Base-by-base conservation (phyloP, 2,888 invertebrate genomes). In the Orthosia cruda region DNA sequence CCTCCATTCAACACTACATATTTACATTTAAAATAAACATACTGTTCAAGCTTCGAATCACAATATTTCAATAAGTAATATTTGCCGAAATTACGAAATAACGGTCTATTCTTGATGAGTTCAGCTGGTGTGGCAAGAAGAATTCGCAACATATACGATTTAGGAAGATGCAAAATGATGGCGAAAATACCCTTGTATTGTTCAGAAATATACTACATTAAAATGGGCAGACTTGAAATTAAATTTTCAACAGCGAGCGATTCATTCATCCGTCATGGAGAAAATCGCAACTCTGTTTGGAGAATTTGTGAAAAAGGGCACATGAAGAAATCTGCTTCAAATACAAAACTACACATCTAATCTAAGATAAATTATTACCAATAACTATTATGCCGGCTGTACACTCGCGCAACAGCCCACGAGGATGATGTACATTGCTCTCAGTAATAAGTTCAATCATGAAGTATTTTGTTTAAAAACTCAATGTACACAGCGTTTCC, bases 1-100 rank as follows among this genome's bases (percentile, higher is more conserved):
- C 96, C 95, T 92, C 92, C 94, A 89, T 92, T 93, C 93, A 91
- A 93, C 92, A 90, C 92, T 93, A 92, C 84, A 88, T 95, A 96
- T 96, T 94, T 96, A 96, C 96, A 96, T 26, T 92, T 91, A 89
- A 83, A 84, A 57, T 82, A 80, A 87, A 71, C 85, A 81, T 87
- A 83, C 87, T 83, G 81, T 87, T 89, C 82, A 92, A 92, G 91
- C 88, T 91, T 91, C 76, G 47, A 90, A 91, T 91, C 92, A 93
- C 91, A 91, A 87, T 88, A 88, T 85, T 87, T 82, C 83, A 83
- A 88, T 94, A 94, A 94, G 92, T 94, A 93, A 87, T 91, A 85
- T 91, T 93, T 92, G 95, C 95, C 95, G 92, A 90, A 91, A 87
- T 83, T 73, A 82, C 20, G 32, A 74, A 77, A 80, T 68, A 82